Base-by-base conservation (phyloP, 2,113 vertebrate genomes). In the human region DNA sequence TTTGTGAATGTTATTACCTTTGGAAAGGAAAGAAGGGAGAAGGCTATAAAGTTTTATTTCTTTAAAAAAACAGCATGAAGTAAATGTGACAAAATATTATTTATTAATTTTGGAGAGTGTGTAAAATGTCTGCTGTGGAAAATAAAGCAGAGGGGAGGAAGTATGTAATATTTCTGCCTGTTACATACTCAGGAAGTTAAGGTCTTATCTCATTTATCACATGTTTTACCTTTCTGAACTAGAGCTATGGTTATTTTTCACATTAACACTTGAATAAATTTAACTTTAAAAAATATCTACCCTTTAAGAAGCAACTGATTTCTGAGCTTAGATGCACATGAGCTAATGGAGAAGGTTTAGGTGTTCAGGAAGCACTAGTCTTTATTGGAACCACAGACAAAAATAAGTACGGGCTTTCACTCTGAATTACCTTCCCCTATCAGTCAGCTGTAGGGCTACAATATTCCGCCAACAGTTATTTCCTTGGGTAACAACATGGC, bases 201-300 rank as follows among this genome's bases (percentile, higher is more conserved):
- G n/a, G 7, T 43, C 82, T 59, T n/a, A 78, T 72, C 40, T 93
- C 64, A 43, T 87, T 91, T 70, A 16, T 66, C 64, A 93, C 17
- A 81, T 25, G 40, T 7, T 91, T 97, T 85, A 50, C 13, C 45
- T 85, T 50, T 55, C 35, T 82, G 43, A 87, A 95, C 57, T 95
- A 66, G 23, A 92, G 35, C 50, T 89, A 76, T 59, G 55, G 48
- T 70, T 93, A 87, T 85, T 93, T 70, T 92, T 95, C 82, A 93
- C 6, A 10, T 80, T 82, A 78, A 64, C 57, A 57, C 35, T 66
- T 43, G 45, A 83, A 87, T 73, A 92, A 78, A 78, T 90, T 78
- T 92, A 59, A 64, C 45, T 89, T 78, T 55, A 72, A 95, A 75
- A 25, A 93, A 30, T 91, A 73, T 43, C 82, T 94, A 13, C n/a